A percentile compares a stretch with the other conserved stretches of the same genome.
phyloP scores from a whole-genome alignment of 2,888 invertebrate species.

The Thera obeliscata region DNA sequence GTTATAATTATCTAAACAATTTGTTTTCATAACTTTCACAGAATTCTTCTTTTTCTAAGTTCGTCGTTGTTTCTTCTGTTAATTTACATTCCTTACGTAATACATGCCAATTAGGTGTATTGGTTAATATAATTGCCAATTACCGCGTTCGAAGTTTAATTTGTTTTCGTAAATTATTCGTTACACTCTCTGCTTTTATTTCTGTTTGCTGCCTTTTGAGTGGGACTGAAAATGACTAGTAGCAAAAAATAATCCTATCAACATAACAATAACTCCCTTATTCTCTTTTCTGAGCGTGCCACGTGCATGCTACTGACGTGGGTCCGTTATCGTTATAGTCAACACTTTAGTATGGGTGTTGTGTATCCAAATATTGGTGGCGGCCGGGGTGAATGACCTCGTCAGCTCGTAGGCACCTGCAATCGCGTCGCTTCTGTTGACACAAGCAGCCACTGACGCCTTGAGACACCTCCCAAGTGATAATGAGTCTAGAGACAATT shows the following conservation, averaged over 20 bases:
- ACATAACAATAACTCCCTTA: constrained; percentile 44
- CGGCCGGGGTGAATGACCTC: constrained; percentile 75
- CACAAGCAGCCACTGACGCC: constrained; percentile 64
- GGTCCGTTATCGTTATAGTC: constrained; percentile 66
- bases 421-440: constrained; percentile 77
- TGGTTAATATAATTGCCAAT: background rate
- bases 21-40: background rate
- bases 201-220: constrained; percentile 8
- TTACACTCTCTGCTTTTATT: constrained; percentile 3
- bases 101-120: background rate
- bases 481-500: constrained; percentile 58
- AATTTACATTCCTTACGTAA: constrained; percentile 1
- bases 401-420: constrained; percentile 70
- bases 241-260: constrained; percentile 33
- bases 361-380: constrained; percentile 79
- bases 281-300: constrained; percentile 50
- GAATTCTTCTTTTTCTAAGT: background rate
- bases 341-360: constrained; percentile 59
- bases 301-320: constrained; percentile 54
- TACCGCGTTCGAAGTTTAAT: background rate
- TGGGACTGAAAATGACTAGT: constrained; percentile 8
- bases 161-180: background rate
- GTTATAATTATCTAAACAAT: background rate
- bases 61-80: background rate
- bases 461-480: constrained; percentile 70